Conservation (phyloP, 53 echinoderm and acorn worm species). For the Temnopleurus reevesii region DNA sequence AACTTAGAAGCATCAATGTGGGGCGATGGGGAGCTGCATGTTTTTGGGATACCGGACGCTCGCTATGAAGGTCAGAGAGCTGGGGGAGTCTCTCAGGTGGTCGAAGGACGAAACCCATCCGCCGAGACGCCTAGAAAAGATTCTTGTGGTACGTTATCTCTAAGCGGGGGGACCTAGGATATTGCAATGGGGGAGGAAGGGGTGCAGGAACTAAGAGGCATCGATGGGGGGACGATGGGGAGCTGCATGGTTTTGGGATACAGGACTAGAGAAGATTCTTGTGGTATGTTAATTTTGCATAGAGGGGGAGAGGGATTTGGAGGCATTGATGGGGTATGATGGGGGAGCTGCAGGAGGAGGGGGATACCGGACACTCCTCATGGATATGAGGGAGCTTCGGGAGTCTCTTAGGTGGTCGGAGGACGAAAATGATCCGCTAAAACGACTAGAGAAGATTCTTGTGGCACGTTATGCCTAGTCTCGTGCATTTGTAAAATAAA, state of each 20-base stretch:
- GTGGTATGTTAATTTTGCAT: too few relatives aligned
- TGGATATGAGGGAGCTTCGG: conserved; percentile 69
- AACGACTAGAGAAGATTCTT: conserved; percentile 76
- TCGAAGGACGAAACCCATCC: conserved; percentile 65
- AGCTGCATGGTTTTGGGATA: too few relatives aligned
- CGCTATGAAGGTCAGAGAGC: conserved; percentile 68
- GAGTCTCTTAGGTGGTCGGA: conserved; percentile 70
- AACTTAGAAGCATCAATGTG: conserved; percentile 14
- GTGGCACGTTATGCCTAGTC: too few relatives aligned
- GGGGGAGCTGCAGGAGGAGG: conserved; percentile 54
- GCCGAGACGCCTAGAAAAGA: conserved; percentile 75
- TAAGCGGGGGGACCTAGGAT: too few relatives aligned
- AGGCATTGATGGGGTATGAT: conserved; percentile 4
- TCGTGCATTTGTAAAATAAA: too few relatives aligned
- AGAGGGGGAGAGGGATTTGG: conserved; percentile 5
- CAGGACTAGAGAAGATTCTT: too few relatives aligned
- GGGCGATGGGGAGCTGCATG: conserved; percentile 29
- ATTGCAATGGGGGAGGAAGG: too few relatives aligned
- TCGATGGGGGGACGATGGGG: conserved; percentile 35
- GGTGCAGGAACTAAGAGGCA: too few relatives aligned
- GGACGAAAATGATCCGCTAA: conserved; percentile 66
- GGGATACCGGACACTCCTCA: conserved; percentile 75
- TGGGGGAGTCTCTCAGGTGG: conserved; percentile 74
- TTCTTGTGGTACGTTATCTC: conserved; percentile 70
- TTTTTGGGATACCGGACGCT: too few relatives aligned